Percentiles rank a stretch among this genome's conserved stretches.
Evolutionary conservation across 2,797 vertebrate genomes (phyloP).

Genomic region (Mionectes olivaceus): DNA sequence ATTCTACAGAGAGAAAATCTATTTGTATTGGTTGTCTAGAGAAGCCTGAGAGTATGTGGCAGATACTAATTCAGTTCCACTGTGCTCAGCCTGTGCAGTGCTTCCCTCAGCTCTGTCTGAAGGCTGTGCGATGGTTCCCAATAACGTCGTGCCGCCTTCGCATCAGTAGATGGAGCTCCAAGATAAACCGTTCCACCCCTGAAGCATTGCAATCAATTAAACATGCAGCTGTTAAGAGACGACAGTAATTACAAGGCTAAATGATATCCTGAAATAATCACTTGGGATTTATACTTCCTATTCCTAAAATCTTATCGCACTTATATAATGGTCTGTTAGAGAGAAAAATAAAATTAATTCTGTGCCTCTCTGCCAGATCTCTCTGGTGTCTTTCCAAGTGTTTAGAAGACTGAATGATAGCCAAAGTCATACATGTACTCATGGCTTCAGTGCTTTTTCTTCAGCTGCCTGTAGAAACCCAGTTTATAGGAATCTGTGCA

Average conservation of each 20-base stretch:
- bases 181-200: conserved; percentile 43
- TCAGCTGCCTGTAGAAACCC: not conserved
- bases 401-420: not conserved
- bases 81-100: not conserved
- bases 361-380: not conserved
- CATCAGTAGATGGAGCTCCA: conserved; percentile 67
- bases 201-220: not conserved
- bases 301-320: conserved; percentile 21
- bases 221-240: not conserved
- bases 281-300: conserved; percentile 26
- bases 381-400: conserved; percentile 12
- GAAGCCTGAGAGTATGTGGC: not conserved
- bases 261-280: conserved; percentile 51
- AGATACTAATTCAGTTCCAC: not conserved
- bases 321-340: not conserved
- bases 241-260: conserved; percentile 53
- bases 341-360: not conserved
- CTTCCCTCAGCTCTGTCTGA: not conserved
- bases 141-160: not conserved
- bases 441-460: not conserved
- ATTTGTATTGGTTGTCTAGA: not conserved
- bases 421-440: not conserved
- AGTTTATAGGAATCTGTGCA: not conserved
- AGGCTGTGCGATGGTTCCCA: not conserved
- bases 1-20: not conserved